phyloP scores from a whole-genome alignment of 2,888 invertebrate species.

The Griposia aprilina region DNA sequence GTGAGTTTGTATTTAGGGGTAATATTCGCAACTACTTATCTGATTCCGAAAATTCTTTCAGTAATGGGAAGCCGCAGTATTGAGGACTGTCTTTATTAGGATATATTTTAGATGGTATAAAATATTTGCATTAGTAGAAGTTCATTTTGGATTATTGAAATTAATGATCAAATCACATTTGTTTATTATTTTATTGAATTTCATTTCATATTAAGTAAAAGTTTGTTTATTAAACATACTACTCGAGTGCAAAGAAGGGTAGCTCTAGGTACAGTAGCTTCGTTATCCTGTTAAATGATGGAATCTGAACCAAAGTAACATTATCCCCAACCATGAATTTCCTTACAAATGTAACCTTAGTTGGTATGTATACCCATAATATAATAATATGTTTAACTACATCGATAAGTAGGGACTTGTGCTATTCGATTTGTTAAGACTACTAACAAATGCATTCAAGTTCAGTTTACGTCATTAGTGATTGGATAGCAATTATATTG shows the following conservation, averaged over 20 bases:
- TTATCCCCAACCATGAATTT: conserved; percentile 6
- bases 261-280: not conserved
- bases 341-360: conserved; percentile 8
- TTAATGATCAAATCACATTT: not conserved
- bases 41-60: not conserved
- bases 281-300: not conserved
- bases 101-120: not conserved
- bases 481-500: conserved; percentile 6
- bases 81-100: not conserved
- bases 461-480: conserved; percentile 13
- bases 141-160: not conserved
- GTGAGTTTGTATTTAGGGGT: not conserved
- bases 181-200: too few species aligned
- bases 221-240: not conserved
- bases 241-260: not conserved
- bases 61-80: not conserved
- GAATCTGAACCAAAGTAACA: not conserved
- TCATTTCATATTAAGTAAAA: not conserved
- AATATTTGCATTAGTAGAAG: not conserved
- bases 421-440: conserved; percentile 1
- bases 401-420: not conserved
- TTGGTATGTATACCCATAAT: not conserved
- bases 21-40: not conserved
- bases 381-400: not conserved
- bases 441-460: not conserved